phyloP scores from a whole-genome alignment of 2,797 vertebrate species.

The Rhynchotus rufescens region DNA sequence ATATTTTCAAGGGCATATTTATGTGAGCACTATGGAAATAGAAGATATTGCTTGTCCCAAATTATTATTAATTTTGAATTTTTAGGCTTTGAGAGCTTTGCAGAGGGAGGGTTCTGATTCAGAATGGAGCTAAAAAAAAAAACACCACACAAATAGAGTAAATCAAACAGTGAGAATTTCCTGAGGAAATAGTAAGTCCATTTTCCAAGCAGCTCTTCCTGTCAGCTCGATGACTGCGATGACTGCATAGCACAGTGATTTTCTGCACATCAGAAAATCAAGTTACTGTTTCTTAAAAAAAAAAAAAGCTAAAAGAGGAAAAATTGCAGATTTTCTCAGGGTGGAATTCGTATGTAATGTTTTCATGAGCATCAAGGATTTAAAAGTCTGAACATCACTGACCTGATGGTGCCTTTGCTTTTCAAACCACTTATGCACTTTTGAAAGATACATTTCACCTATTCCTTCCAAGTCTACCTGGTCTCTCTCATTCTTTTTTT shows the following conservation, averaged over 20 bases:
- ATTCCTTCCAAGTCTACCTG: neutral
- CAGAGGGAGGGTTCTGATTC: neutral
- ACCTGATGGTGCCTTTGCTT: constrained; percentile 2
- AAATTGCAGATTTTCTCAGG: neutral
- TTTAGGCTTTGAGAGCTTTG: neutral
- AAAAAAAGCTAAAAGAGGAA: neutral
- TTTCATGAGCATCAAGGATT: constrained; percentile 13
- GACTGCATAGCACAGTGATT: neutral
- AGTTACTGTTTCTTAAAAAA: neutral
- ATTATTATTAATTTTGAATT: neutral
- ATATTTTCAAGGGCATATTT: neutral
- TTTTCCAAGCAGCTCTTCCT: neutral
- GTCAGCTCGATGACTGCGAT: neutral
- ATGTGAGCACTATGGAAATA: neutral
- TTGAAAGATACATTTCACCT: neutral
- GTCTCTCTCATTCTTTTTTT: neutral
- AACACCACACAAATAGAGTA: neutral
- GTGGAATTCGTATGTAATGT: neutral
- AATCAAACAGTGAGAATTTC: neutral
- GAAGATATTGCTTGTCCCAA: neutral
- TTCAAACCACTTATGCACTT: neutral
- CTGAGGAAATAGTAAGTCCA: neutral
- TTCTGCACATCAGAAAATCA: neutral
- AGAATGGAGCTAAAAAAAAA: neutral
- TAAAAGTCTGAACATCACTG: neutral